phyloP scores from a whole-genome alignment of 1,140 invertebrate species.

The Hormaphis cornu region DNA sequence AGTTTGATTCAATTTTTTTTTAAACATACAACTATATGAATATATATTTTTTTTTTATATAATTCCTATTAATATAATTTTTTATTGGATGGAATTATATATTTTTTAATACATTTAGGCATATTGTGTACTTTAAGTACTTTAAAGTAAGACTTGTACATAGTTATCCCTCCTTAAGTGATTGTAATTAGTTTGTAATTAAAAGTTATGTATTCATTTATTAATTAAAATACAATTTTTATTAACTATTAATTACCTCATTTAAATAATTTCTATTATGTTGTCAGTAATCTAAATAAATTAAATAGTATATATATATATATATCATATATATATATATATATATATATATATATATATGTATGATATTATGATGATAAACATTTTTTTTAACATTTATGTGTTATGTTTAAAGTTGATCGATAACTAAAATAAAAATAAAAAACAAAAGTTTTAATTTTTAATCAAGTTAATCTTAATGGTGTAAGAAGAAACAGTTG shows the following conservation, averaged over 20 bases:
- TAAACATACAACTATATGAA: not conserved
- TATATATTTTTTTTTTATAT: not conserved
- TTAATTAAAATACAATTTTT: not conserved
- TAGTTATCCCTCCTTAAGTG: conserved; percentile 4
- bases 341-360: too few relatives aligned
- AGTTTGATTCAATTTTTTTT: not conserved
- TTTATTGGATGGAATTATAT: not conserved
- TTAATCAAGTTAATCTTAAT: too few relatives aligned
- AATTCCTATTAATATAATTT: not conserved
- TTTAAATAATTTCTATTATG: not conserved
- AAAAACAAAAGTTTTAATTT: too few relatives aligned
- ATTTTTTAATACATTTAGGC: not conserved
- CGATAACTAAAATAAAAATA: too few relatives aligned
- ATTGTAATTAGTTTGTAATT: not conserved
- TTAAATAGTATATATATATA: not conserved
- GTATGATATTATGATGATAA: too few relatives aligned
- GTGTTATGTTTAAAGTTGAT: too few relatives aligned
- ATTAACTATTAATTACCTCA: conserved; percentile 8
- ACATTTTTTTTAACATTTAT: too few relatives aligned
- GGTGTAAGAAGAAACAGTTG: too few relatives aligned
- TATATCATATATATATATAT: not conserved
- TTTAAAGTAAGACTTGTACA: conserved; percentile 4
- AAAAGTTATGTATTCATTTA: conserved; percentile 9
- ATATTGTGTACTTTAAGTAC: conserved; percentile 6
- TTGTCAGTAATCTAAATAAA: not conserved